These are phyloP conservation scores for Silurus lanzhouensis DNA, from an alignment of 2,797 vertebrate species.

Conservation along the genomic window DNA sequence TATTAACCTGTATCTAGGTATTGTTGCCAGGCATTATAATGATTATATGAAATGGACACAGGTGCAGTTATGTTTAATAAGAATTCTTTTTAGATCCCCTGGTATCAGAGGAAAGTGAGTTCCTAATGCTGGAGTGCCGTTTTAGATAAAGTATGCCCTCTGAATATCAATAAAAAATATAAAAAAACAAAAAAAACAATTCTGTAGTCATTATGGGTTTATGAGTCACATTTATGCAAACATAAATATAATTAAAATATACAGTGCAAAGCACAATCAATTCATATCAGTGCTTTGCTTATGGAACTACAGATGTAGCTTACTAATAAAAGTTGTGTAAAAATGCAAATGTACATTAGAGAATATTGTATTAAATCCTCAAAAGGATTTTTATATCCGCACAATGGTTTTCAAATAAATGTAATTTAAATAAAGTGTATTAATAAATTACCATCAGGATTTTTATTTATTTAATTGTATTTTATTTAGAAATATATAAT, in stretches of 20 bases:
- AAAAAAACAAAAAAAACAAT: slow-evolving; percentile 25
- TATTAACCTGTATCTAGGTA: slow-evolving; percentile 8
- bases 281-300: slow-evolving; percentile 24
- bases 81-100: slow-evolving; percentile 43
- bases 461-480: too few species aligned
- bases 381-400: background rate
- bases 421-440: background rate
- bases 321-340: background rate
- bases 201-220: slow-evolving; percentile 24
- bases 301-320: slow-evolving; percentile 11
- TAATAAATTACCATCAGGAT: too few species aligned
- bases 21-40: slow-evolving; percentile 49
- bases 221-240: slow-evolving; percentile 14
- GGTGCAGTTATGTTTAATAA: slow-evolving; percentile 31
- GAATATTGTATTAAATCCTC: background rate
- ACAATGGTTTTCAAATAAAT: background rate
- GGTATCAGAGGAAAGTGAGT: slow-evolving; percentile 48
- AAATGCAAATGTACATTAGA: background rate
- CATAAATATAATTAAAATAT: slow-evolving; percentile 8
- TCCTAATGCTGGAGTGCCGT: slow-evolving; percentile 36
- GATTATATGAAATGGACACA: slow-evolving; percentile 29
- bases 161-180: slow-evolving; percentile 45
- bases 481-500: too few species aligned
- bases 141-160: slow-evolving; percentile 47
- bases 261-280: background rate